Evolutionary conservation across 2,113 vertebrate species (phyloP).

Genomic region (Xiphophorus maculatus): DNA sequence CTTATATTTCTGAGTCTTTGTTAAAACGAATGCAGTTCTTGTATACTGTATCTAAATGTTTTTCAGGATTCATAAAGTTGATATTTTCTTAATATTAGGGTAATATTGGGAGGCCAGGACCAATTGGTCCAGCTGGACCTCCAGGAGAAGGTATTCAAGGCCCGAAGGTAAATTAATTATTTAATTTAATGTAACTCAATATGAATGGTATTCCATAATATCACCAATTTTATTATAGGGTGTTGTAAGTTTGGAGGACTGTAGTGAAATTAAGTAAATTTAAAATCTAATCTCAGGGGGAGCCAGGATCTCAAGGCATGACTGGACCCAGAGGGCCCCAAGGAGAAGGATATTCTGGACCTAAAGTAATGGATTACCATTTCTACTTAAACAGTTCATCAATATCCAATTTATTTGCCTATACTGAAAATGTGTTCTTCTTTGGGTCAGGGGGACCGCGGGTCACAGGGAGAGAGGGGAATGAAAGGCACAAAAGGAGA

Average conservation of each 20-base stretch:
- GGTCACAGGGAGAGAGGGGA: slow-evolving; percentile 84
- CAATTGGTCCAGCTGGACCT: slow-evolving; percentile 82
- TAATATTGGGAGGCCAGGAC: slow-evolving; percentile 81
- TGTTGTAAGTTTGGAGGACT: background rate
- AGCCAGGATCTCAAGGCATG: slow-evolving; percentile 86
- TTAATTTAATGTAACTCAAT: background rate
- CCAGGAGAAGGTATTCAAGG: slow-evolving; percentile 89
- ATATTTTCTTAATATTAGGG: slow-evolving; percentile 72
- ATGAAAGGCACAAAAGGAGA: slow-evolving; percentile 86
- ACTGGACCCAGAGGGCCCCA: slow-evolving; percentile 86
- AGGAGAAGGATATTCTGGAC: slow-evolving; percentile 87
- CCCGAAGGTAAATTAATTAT: slow-evolving; percentile 80
- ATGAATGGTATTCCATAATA: slow-evolving; percentile 18
- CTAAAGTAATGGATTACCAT: slow-evolving; percentile 79
- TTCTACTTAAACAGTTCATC: background rate
- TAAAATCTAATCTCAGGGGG: slow-evolving; percentile 79
- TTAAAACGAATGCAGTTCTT: too few relatives aligned
- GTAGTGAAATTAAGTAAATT: slow-evolving; percentile 2
- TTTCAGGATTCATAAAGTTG: background rate
- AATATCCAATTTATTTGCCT: background rate
- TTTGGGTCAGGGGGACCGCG: slow-evolving; percentile 83
- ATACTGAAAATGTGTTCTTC: slow-evolving; percentile 4
- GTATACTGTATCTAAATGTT: too few relatives aligned
- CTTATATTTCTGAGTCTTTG: too few relatives aligned
- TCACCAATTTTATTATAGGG: slow-evolving; percentile 23